These are phyloP conservation scores for Spisula subtruncata DNA, from an alignment of 2,888 invertebrate genomes.

Conservation along the genomic window DNA sequence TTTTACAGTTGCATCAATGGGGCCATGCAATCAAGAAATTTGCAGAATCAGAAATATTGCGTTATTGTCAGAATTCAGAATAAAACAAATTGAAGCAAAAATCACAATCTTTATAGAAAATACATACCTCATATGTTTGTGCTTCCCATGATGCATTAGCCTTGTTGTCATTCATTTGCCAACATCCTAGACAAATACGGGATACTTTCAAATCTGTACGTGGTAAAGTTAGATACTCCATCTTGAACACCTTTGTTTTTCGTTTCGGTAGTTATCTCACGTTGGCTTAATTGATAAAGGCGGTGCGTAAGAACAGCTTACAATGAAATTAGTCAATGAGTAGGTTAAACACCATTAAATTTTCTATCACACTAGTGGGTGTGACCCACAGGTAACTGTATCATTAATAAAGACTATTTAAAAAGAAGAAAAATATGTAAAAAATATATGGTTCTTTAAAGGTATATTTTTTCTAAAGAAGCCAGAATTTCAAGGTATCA, in stretches of 20 bases:
- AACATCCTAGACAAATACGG: conserved; percentile 84
- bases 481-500: too few species aligned
- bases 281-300: neutral
- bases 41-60: too few species aligned
- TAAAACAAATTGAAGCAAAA: conserved; percentile 5
- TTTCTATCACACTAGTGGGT: too few species aligned
- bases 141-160: conserved; percentile 83
- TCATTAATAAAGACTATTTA: too few species aligned
- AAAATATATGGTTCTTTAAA: too few species aligned
- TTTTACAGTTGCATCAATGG: too few species aligned
- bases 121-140: conserved; percentile 80
- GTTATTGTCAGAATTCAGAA: too few species aligned
- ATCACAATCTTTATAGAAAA: neutral
- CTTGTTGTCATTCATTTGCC: conserved; percentile 86
- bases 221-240: conserved; percentile 76
- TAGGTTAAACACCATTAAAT: neutral
- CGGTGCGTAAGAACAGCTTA: too few species aligned
- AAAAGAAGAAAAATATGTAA: too few species aligned
- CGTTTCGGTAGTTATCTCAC: conserved; percentile 7
- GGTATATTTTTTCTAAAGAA: too few species aligned
- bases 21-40: too few species aligned
- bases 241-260: neutral
- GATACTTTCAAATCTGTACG: conserved; percentile 85
- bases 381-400: too few species aligned
- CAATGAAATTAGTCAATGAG: neutral